These are phyloP conservation scores for Axis porcinus DNA, from an alignment of 2,113 vertebrate species.

Conservation along the genomic window DNA sequence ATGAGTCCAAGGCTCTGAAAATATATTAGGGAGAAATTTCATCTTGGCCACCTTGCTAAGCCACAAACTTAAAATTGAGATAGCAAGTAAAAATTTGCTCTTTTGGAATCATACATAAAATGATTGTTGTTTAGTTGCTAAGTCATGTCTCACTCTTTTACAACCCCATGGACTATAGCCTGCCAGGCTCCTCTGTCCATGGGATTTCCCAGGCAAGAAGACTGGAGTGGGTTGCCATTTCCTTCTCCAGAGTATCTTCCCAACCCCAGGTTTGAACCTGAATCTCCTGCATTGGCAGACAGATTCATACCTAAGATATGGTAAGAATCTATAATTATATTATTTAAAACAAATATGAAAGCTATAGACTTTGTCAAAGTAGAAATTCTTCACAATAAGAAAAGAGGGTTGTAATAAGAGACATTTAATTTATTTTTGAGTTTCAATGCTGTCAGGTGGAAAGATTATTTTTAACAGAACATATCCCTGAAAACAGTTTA, in stretches of 20 bases:
- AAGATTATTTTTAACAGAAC: background rate
- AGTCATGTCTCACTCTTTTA: background rate
- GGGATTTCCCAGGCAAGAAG: background rate
- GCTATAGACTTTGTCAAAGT: background rate
- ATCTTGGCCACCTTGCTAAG: background rate
- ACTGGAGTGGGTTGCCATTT: background rate
- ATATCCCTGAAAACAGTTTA: background rate
- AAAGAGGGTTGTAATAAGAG: background rate
- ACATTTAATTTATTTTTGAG: background rate
- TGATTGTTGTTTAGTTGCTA: background rate
- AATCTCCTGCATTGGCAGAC: background rate
- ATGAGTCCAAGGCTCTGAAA: background rate
- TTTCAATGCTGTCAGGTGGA: background rate
- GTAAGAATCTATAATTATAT: background rate
- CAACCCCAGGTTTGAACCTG: background rate
- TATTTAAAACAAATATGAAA: background rate
- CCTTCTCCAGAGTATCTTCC: background rate
- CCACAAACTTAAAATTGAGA: background rate
- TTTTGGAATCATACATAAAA: background rate
- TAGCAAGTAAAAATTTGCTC: background rate
- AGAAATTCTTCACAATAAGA: background rate
- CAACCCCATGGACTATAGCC: background rate
- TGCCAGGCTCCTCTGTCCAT: background rate
- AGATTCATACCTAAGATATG: background rate
- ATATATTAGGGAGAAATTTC: background rate